Percentiles rank a stretch among this genome's conserved stretches.
These are phyloP conservation scores for Lates japonicus DNA, from an alignment of 2,797 vertebrate species.

Conservation along the genomic window DNA sequence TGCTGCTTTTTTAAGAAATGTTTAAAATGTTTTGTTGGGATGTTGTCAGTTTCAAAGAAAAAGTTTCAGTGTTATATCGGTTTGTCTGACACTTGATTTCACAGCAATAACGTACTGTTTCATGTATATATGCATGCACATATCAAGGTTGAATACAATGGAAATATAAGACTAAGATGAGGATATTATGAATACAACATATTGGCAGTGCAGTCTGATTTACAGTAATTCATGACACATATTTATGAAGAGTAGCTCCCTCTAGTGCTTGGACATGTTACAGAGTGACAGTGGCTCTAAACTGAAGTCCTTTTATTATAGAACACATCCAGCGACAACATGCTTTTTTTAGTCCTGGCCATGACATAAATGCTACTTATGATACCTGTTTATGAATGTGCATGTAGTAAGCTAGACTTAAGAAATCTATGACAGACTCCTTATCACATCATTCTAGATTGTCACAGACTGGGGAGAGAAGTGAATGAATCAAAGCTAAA, in stretches of 20 bases:
- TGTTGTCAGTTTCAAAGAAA: slow-evolving; percentile 18
- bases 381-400: slow-evolving; percentile 37
- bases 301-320: neutral
- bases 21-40: slow-evolving; percentile 1
- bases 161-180: neutral
- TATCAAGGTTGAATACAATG: slow-evolving; percentile 16
- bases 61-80: slow-evolving; percentile 14
- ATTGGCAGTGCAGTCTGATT: slow-evolving; percentile 1
- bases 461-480: neutral
- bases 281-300: neutral
- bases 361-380: slow-evolving; percentile 1
- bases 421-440: neutral
- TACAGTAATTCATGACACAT: neutral
- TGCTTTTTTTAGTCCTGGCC: neutral
- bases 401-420: slow-evolving; percentile 13
- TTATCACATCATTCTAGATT: neutral
- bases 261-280: slow-evolving; percentile 67
- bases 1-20: slow-evolving; percentile 8
- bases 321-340: neutral
- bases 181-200: slow-evolving; percentile 21
- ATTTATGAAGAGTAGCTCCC: slow-evolving; percentile 58
- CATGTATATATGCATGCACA: slow-evolving; percentile 40
- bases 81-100: slow-evolving; percentile 45
- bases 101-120: slow-evolving; percentile 51
- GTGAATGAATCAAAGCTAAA: neutral